These are phyloP conservation scores for Gymnocypris eckloni DNA, from an alignment of 2,797 vertebrate species.

Conservation along the genomic window DNA sequence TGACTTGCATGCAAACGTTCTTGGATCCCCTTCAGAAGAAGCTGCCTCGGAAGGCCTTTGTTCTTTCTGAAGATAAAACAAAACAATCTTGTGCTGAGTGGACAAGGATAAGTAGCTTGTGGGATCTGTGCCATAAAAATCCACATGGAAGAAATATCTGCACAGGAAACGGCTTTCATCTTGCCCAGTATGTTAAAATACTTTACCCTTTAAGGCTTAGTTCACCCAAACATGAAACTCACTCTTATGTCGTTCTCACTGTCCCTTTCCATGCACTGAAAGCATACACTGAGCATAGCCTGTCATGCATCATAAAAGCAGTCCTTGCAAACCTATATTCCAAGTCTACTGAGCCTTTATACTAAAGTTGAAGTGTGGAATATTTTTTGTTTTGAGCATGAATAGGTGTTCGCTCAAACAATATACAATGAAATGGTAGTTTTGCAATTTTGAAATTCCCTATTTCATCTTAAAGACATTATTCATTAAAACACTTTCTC, in stretches of 20 bases:
- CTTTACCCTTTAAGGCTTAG: slow-evolving; percentile 33
- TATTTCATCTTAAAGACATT: not conserved
- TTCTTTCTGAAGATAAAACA: slow-evolving; percentile 53
- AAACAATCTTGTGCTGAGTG: slow-evolving; percentile 49
- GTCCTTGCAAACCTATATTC: not conserved
- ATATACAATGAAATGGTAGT: not conserved
- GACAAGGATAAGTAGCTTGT: slow-evolving; percentile 37
- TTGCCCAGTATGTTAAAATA: not conserved
- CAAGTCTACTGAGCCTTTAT: not conserved
- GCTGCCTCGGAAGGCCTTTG: slow-evolving; percentile 25
- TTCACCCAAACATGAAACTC: slow-evolving; percentile 18
- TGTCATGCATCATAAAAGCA: not conserved
- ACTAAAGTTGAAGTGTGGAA: not conserved
- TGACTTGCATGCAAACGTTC: slow-evolving; percentile 40
- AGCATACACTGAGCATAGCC: not conserved
- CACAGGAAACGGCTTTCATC: slow-evolving; percentile 41
- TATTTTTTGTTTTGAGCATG: not conserved
- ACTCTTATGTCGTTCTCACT: not conserved
- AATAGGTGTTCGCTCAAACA: not conserved
- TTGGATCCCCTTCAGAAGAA: slow-evolving; percentile 43
- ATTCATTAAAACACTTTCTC: not conserved
- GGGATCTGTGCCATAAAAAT: slow-evolving; percentile 50
- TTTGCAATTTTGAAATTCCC: not conserved
- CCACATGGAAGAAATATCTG: slow-evolving; percentile 35
- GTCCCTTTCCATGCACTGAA: not conserved